A percentile compares a stretch with the other conserved stretches of the same genome.
phyloP scores from a whole-genome alignment of 2,888 invertebrate species.

The Nemapogon koenigi region DNA sequence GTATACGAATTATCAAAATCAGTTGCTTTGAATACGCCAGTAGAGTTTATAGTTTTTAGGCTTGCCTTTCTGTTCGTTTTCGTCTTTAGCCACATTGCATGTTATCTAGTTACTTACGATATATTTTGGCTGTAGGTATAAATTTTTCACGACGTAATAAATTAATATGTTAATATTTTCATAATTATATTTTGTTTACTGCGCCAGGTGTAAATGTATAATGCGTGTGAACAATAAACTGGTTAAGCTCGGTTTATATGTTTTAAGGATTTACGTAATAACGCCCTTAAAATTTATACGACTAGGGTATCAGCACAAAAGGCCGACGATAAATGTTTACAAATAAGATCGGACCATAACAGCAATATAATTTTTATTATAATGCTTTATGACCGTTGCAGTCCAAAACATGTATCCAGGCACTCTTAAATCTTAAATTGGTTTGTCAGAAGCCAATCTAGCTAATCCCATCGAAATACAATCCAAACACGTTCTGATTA shows the following conservation, averaged over 20 bases:
- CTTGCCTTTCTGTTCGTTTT: too few species aligned
- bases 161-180: neutral
- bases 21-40: too few species aligned
- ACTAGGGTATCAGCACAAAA: constrained; percentile 29
- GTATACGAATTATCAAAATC: too few species aligned
- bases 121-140: too few species aligned
- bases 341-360: constrained; percentile 40
- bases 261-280: constrained; percentile 43
- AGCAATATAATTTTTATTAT: constrained; percentile 43
- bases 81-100: too few species aligned
- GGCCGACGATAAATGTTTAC: constrained; percentile 45
- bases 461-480: constrained; percentile 31
- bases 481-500: constrained; percentile 30
- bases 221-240: constrained; percentile 35
- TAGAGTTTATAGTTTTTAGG: too few species aligned
- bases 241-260: constrained; percentile 41
- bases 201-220: constrained; percentile 21
- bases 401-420: neutral
- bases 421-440: constrained; percentile 13
- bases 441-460: constrained; percentile 27
- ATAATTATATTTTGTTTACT: neutral
- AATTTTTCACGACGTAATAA: constrained; percentile 1
- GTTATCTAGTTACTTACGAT: too few species aligned
- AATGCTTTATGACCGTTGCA: neutral
- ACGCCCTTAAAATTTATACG: constrained; percentile 40